Conservation (phyloP, 2,888 invertebrate genomes). For the Brachynemurus nebulosus region DNA sequence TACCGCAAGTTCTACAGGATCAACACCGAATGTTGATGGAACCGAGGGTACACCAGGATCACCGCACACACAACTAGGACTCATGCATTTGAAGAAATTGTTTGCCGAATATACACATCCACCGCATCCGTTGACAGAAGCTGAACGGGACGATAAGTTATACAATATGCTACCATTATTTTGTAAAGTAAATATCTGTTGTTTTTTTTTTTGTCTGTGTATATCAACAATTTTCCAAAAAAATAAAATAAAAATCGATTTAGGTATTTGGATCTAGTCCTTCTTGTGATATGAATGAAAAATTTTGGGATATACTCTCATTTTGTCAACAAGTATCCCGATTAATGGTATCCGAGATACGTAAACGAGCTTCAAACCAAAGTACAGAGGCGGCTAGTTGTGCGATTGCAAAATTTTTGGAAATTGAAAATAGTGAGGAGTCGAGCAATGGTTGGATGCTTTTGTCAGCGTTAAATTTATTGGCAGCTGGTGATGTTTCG, state of each 20-base stretch:
- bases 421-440: constrained; percentile 89
- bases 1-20: constrained; percentile 34
- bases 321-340: constrained; percentile 91
- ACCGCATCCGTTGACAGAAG: constrained; percentile 60
- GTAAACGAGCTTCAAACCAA: constrained; percentile 89
- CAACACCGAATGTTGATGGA: constrained; percentile 38
- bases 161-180: constrained; percentile 97
- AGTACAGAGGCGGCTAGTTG: constrained; percentile 91
- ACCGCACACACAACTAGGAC: constrained; percentile 75
- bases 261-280: constrained; percentile 90
- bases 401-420: constrained; percentile 91
- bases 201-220: constrained; percentile 11
- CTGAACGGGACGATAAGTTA: constrained; percentile 80
- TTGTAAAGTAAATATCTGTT: constrained; percentile 93
- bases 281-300: constrained; percentile 91
- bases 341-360: constrained; percentile 92
- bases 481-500: constrained; percentile 81
- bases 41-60: constrained; percentile 46
- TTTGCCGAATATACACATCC: constrained; percentile 92
- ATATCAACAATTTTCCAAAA: neutral
- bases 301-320: constrained; percentile 90
- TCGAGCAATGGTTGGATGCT: constrained; percentile 96
- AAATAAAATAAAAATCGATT: constrained; percentile 18
- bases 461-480: constrained; percentile 75
- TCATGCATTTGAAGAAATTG: constrained; percentile 92